A percentile compares a stretch with the other conserved stretches of the same genome.
Conservation (phyloP, 2,888 invertebrate species). For the Dermolepida albohirtum region DNA sequence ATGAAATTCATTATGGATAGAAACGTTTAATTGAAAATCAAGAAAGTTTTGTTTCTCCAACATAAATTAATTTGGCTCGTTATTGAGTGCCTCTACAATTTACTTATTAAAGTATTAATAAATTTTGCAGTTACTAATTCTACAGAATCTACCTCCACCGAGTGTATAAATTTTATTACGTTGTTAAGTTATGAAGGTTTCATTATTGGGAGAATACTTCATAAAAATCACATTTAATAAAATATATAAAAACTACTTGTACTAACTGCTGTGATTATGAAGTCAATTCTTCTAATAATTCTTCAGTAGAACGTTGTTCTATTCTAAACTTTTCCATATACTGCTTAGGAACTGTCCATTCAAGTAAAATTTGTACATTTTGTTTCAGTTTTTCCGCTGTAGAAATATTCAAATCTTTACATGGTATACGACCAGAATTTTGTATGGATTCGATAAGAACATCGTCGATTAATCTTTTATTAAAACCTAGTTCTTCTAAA, state of each 20-base stretch:
- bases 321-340: conserved; percentile 81
- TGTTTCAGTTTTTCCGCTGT: conserved; percentile 75
- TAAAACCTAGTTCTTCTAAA: conserved; percentile 80
- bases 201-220: conserved; percentile 7
- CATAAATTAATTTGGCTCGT: too few species aligned
- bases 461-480: conserved; percentile 82
- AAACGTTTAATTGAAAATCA: too few species aligned
- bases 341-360: conserved; percentile 83
- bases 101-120: too few species aligned
- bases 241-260: conserved; percentile 39
- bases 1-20: too few species aligned
- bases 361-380: conserved; percentile 82
- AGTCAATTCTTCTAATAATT: conserved; percentile 81
- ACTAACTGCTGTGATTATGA: conserved; percentile 59
- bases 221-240: conserved; percentile 9
- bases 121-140: too few species aligned
- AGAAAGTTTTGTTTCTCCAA: too few species aligned
- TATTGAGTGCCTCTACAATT: too few species aligned
- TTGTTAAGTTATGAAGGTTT: too few species aligned
- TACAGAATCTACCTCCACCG: too few species aligned
- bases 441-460: conserved; percentile 82
- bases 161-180: too few species aligned
- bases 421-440: conserved; percentile 77
- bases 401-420: conserved; percentile 69
- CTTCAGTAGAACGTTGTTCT: conserved; percentile 82